Percentiles rank a stretch among this genome's conserved stretches.
Conservation (phyloP, 1,140 invertebrate genomes). For the Platorchestia sp. region DNA sequence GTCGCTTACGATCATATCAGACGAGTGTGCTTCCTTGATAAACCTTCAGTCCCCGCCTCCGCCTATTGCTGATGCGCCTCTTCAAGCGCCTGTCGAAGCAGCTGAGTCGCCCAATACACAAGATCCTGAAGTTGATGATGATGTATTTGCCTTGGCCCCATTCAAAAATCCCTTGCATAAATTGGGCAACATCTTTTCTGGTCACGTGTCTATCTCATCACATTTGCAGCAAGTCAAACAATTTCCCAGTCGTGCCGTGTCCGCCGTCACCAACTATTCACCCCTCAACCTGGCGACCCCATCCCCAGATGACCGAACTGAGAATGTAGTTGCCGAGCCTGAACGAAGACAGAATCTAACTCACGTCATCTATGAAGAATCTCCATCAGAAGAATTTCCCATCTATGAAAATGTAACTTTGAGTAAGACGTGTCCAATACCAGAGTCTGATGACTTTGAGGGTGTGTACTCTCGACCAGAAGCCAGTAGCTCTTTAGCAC, state of each 20-base stretch:
- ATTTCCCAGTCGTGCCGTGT: slow-evolving; percentile 37
- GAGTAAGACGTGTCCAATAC: slow-evolving; percentile 30
- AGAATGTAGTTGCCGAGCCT: slow-evolving; percentile 42
- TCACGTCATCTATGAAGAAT: slow-evolving; percentile 66
- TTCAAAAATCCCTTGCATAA: slow-evolving; percentile 75
- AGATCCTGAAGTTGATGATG: slow-evolving; percentile 70
- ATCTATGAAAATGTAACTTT: slow-evolving; percentile 68
- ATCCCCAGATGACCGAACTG: slow-evolving; percentile 52
- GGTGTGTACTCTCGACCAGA: neutral
- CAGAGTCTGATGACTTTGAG: slow-evolving; percentile 5
- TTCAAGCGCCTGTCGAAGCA: neutral
- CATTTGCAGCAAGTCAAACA: slow-evolving; percentile 50
- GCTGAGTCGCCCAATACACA: neutral
- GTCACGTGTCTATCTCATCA: neutral
- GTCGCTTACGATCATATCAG: neutral
- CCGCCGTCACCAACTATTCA: neutral
- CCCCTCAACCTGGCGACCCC: slow-evolving; percentile 57
- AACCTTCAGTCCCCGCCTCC: slow-evolving; percentile 13
- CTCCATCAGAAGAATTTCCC: slow-evolving; percentile 67
- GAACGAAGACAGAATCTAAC: slow-evolving; percentile 62
- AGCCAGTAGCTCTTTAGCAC: neutral
- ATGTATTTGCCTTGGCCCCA: slow-evolving; percentile 83
- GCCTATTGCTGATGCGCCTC: neutral
- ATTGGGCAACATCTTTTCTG: slow-evolving; percentile 57
- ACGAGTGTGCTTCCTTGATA: slow-evolving; percentile 24